A percentile compares a stretch with the other conserved stretches of the same genome.
Evolutionary conservation across 2,888 invertebrate species (phyloP).

Genomic region (Diaperis boleti): DNA sequence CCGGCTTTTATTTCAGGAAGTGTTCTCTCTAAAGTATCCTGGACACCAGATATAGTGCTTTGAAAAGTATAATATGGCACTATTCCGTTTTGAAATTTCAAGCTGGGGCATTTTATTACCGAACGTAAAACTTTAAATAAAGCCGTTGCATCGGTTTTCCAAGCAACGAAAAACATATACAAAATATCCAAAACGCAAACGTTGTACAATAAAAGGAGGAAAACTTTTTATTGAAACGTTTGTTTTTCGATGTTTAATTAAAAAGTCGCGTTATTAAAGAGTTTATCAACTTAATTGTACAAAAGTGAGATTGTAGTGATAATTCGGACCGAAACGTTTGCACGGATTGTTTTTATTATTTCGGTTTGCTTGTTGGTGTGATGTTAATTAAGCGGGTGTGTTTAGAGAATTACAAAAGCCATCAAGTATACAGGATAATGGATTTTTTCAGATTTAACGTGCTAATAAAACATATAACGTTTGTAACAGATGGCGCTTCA

Average conservation of each 20-base stretch:
- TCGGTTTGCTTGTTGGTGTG: neutral
- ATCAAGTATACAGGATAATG: slow-evolving; percentile 7
- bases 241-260: neutral
- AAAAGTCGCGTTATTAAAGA: neutral
- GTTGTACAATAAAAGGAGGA: neutral
- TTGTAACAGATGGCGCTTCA: slow-evolving; percentile 11
- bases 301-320: slow-evolving; percentile 3
- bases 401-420: slow-evolving; percentile 14
- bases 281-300: neutral
- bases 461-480: slow-evolving; percentile 22
- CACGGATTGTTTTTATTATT: slow-evolving; percentile 16
- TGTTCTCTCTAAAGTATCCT: slow-evolving; percentile 11
- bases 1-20: slow-evolving; percentile 22
- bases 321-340: no score
- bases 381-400: slow-evolving; percentile 13
- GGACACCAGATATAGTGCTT: slow-evolving; percentile 25
- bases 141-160: slow-evolving; percentile 16
- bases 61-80: slow-evolving; percentile 27
- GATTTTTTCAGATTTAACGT: slow-evolving; percentile 6
- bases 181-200: slow-evolving; percentile 6
- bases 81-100: slow-evolving; percentile 33
- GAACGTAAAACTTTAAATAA: slow-evolving; percentile 35
- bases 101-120: slow-evolving; percentile 28
- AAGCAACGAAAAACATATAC: slow-evolving; percentile 11
- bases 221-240: neutral